Evolutionary conservation across 2,888 invertebrate species (phyloP).

Genomic region (Agrotis segetum): DNA sequence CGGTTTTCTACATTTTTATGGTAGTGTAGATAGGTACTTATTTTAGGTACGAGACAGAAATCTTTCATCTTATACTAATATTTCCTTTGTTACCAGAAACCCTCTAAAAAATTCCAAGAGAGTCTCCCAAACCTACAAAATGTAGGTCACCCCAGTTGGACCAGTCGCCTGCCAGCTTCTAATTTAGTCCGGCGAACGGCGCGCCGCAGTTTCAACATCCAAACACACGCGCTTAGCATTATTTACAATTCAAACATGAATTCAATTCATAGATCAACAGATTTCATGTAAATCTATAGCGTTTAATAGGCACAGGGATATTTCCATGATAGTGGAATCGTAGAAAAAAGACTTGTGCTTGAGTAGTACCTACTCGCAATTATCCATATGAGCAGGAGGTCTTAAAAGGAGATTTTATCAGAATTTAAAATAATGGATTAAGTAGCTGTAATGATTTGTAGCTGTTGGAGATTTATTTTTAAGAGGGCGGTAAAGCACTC

Average conservation of each 20-base stretch:
- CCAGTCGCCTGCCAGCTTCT: conserved; percentile 81
- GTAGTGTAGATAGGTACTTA: too few relatives aligned
- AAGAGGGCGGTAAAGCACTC: too few relatives aligned
- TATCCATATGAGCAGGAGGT: too few relatives aligned
- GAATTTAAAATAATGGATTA: too few relatives aligned
- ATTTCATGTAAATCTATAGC: conserved; percentile 1
- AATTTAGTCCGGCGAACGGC: conserved; percentile 76
- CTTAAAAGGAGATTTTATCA: too few relatives aligned
- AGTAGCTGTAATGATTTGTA: too few relatives aligned
- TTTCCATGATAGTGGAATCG: conserved; percentile 1
- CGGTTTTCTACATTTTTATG: too few relatives aligned
- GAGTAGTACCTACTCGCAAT: too few relatives aligned
- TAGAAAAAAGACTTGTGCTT: too few relatives aligned
- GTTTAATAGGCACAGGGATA: background rate
- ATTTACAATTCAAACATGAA: conserved; percentile 68
- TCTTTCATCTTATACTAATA: too few relatives aligned
- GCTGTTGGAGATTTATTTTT: too few relatives aligned
- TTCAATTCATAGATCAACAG: conserved; percentile 52
- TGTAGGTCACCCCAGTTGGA: conserved; percentile 67
- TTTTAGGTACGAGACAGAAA: background rate
- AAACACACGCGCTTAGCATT: conserved; percentile 62
- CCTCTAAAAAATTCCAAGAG: background rate
- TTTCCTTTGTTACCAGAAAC: background rate
- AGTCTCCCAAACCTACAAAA: conserved; percentile 24
- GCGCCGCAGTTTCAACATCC: conserved; percentile 77